Percentiles rank a stretch among this genome's conserved stretches.
Conservation (phyloP, 2,113 vertebrate genomes). For the Marcusenius ussheri region DNA sequence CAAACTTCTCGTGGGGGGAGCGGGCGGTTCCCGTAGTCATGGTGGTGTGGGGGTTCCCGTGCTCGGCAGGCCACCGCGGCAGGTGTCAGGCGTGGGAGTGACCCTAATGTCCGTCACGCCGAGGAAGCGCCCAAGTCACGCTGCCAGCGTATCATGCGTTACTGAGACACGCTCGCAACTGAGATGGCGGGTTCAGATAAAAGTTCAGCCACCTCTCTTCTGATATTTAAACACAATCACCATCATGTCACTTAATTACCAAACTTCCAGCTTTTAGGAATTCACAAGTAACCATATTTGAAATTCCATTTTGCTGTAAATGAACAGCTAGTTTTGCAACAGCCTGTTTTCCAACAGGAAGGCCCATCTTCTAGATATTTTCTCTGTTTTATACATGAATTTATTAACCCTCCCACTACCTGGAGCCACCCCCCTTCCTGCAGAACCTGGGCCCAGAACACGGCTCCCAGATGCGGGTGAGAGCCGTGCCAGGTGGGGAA, state of each 20-base stretch:
- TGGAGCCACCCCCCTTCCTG: conserved; percentile 34
- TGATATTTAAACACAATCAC: neutral
- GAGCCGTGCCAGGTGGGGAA: conserved; percentile 19
- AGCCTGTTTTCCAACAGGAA: neutral
- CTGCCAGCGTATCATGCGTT: neutral
- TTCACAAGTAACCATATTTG: neutral
- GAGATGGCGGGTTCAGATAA: neutral
- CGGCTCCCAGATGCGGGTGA: conserved; percentile 16
- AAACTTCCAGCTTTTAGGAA: neutral
- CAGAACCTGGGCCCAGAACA: conserved; percentile 16
- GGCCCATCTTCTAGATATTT: neutral
- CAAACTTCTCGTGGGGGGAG: conserved; percentile 60
- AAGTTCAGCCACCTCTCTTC: neutral
- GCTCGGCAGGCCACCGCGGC: conserved; percentile 46
- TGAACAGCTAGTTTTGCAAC: neutral
- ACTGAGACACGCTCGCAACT: neutral
- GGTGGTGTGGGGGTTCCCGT: conserved; percentile 69
- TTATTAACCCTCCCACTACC: conserved; percentile 4
- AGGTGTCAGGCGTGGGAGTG: conserved; percentile 52
- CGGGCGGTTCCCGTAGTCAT: conserved; percentile 63
- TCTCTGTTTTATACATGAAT: neutral
- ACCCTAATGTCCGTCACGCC: neutral
- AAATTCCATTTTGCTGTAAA: neutral
- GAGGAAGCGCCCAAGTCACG: neutral
- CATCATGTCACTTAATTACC: neutral